Base-by-base conservation (phyloP, 2,888 invertebrate genomes). In the Alitta virens region DNA sequence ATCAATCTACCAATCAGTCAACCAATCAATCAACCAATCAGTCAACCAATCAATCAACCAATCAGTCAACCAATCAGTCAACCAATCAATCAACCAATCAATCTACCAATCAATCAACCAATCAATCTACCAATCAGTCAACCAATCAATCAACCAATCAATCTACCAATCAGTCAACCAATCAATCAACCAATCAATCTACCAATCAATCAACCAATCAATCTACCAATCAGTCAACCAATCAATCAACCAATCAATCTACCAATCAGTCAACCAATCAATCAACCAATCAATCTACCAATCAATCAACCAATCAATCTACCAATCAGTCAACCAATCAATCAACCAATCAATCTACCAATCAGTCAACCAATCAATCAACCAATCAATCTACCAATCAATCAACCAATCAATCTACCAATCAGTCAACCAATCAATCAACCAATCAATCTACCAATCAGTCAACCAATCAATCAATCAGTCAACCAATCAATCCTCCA, bases 111-210 rank as follows among this genome's bases (percentile, higher is more conserved):
- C 49, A 49, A 49, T 21, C 49, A 49, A 49, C 16, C 49, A 49
- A 49, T n/a, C 49, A 49, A 49, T n/a, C 49, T 9, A 49, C 49
- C 49, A 49, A 49, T n/a, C 49, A 49, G 16, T 21, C 49, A 49
- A 49, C 16, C 49, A 49, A 49, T 21, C 49, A 49, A 49, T 21
- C 49, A 49, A 49, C 16, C 49, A 49, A 9, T 21, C 49, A 49
- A 49, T 21, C n/a, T 9, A 49, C 16, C n/a, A 49, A 49, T 5
- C 7, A 16, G 3, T 21, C 7, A 3, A 49, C 49, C n/a, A 9
- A 49, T n/a, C n/a, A 49, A 49, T 49, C 5, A 49, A 49, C 16
- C n/a, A 3, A 49, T 49, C n/a, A 49, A 16, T 49, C 12, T 5
- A 7, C 12, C 12, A 33, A 33, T 33, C 33, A 33, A 33, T 33